Base-by-base conservation (phyloP, 2,888 invertebrate genomes). In the Caenorhabditis wallacei region DNA sequence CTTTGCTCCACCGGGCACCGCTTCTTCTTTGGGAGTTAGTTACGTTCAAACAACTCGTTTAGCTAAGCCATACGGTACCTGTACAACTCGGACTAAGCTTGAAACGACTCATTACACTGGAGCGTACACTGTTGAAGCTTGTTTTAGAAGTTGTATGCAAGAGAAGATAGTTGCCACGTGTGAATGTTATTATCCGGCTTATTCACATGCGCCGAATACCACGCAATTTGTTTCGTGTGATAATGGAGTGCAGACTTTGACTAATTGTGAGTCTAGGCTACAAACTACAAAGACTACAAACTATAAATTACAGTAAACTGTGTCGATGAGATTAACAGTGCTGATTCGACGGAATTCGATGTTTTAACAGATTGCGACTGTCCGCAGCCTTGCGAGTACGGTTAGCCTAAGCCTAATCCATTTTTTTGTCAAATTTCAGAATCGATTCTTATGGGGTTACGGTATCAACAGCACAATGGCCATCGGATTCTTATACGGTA, bases 91-190 rank as follows among this genome's bases (percentile, higher is more conserved):
- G 2, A 88, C 87, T 0, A 61, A 57, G 37, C 75, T 84, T 4
- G 51, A 69, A 1, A 76, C 82, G 26, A 76, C 84, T 22, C 84
- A 88, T 66, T 88, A 84, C 72, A 84, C 71, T 11, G 88, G 87
- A 16, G 74, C 74, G 10, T 88, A 88, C 61, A 76, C 76, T 61
- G 88, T 88, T 37, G 89, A 92, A 84, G 92, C 92, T 0, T 93
- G 93, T 84, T 87, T 92, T 70, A 92, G 92, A 72, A 91, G 91
- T 11, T 93, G 93, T 82, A 80, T 89, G 59, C 93, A 93, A 81
- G 85, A 87, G 53, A 85, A 87, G 56, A 87, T 92, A 13, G 83
- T 90, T 0, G 63, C 70, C 4, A 61, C 85, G 57, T 93, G 93
- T 84, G 86, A 86, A n/a, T 93, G 93, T 85, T 89, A 88, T 76